Evolutionary conservation across 2,888 invertebrate species (phyloP), one percentile per base, ranked within the genome.

Genomic region (Chymomyza caudatula): DNA sequence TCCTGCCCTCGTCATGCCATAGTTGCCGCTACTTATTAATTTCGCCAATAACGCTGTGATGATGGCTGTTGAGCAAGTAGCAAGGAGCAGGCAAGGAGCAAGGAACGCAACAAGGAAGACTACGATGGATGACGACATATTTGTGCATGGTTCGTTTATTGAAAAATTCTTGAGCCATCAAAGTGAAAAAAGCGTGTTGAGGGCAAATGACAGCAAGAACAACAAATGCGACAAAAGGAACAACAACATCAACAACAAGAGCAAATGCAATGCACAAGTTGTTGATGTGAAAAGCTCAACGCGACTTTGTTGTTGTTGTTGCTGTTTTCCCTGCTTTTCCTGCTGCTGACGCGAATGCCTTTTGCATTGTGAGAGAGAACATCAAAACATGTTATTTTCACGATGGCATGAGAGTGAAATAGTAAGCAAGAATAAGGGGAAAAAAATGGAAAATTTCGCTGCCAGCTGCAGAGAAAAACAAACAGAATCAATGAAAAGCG

Each of bases 71-170:
- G 29, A n/a, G n/a, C n/a, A n/a, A n/a, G n/a, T n/a, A n/a, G 11
- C 11, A 4, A 11, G 2, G 11, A 2, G 2, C n/a, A n/a, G n/a
- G n/a, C n/a, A 13, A 11, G 8, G 29, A 4, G 29, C 1, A 37
- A 37, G 11, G 11, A 37, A 37, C 29, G 29, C 11, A 37, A 11
- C 29, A 11, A 11, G 29, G n/a, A n/a, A 11, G 29, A 37, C 11
- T 8, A 37, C 29, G 29, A 37, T 37, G 29, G 29, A 37, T 37
- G 29, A 37, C 29, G 29, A 37, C 29, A 37, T 37, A 37, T 37
- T 82, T 85, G 68, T 60, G 67, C 71, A 62, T 62, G 64, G 65
- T 69, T 76, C 74, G 70, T 55, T 85, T 79, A 80, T 80, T 85
- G 72, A 76, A 74, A 80, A 80, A 85, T 80, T 82, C 79, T 68